These are phyloP conservation scores for Drosophila paranaensis DNA, from an alignment of 2,888 invertebrate genomes.

Conservation along the genomic window DNA sequence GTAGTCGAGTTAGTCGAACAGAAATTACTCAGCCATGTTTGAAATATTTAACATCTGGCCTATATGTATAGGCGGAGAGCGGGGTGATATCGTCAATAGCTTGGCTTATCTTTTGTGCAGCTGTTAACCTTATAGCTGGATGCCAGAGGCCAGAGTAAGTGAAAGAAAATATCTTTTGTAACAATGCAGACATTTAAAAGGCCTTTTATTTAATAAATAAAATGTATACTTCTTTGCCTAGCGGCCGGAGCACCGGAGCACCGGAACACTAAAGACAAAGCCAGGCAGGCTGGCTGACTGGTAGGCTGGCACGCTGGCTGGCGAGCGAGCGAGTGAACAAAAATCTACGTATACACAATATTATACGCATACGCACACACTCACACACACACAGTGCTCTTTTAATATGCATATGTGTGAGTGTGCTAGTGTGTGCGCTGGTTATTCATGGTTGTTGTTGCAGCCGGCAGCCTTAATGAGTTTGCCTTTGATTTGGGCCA, in stretches of 20 bases:
- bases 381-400: conserved; percentile 59
- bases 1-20: neutral
- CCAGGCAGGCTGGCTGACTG: conserved; percentile 25
- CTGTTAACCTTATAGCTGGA: conserved; percentile 29
- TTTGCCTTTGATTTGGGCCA: conserved; percentile 74
- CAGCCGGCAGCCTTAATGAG: conserved; percentile 64
- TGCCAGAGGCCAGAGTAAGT: conserved; percentile 34
- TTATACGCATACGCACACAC: conserved; percentile 64
- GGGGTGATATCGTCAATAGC: conserved; percentile 25
- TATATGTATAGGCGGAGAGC: neutral
- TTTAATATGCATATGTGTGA: conserved; percentile 68
- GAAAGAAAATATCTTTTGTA: conserved; percentile 19
- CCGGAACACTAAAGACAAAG: conserved; percentile 59
- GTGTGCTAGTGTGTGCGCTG: conserved; percentile 21
- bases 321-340: conserved; percentile 21
- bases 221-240: conserved; percentile 55
- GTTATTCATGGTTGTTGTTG: conserved; percentile 24
- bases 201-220: conserved; percentile 70
- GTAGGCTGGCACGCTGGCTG: neutral
- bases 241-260: conserved; percentile 49
- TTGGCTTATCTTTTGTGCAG: conserved; percentile 8
- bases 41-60: conserved; percentile 19
- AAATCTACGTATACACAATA: conserved; percentile 52
- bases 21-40: conserved; percentile 16
- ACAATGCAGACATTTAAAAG: conserved; percentile 51